Base-by-base conservation (phyloP, 2,888 invertebrate genomes). In the Hylaea fasciaria region DNA sequence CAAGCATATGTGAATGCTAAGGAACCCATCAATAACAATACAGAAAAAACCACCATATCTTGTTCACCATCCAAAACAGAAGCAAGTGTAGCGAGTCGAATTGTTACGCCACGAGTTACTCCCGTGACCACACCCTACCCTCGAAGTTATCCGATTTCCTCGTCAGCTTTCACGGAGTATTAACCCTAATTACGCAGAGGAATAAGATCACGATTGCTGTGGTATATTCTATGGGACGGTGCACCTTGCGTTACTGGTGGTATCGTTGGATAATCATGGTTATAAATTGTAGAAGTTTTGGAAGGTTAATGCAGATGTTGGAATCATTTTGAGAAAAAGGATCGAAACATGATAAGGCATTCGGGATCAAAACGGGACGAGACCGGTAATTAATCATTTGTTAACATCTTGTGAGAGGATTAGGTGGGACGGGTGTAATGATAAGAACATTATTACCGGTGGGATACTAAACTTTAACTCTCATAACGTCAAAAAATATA, bases 41-140 rank as follows among this genome's bases (percentile, higher is more conserved):
- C 37, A 28, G 16, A 51, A 49, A 58, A 54, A 55, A 51, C n/a
- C 39, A 56, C 39, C 57, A 53, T 68, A 70, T 66, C 64, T 65
- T 70, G 70, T 61, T 65, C 69, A 70, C 61, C 68, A 60, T 72
- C 75, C 72, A 77, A 76, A 75, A 61, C 74, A 69, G 73, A 65
- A 72, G 67, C 75, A 77, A 83, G 74, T 80, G 82, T 85, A 82
- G 69, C 84, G 82, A 74, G 74, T 75, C 80, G 80, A 72, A 69
- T 71, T 70, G 81, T 83, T 76, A 82, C 83, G 82, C 83, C 79
- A 81, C 76, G 79, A 74, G 67, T 79, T 81, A 70, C 83, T 83
- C 83, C 86, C 85, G 86, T 84, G 84, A 84, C 85, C 79, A 72
- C 71, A 70, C 76, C 72, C 62, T 72, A 68, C 64, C 68, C 55